Conservation (phyloP, 2,797 vertebrate species). For the Caiman crocodilus region DNA sequence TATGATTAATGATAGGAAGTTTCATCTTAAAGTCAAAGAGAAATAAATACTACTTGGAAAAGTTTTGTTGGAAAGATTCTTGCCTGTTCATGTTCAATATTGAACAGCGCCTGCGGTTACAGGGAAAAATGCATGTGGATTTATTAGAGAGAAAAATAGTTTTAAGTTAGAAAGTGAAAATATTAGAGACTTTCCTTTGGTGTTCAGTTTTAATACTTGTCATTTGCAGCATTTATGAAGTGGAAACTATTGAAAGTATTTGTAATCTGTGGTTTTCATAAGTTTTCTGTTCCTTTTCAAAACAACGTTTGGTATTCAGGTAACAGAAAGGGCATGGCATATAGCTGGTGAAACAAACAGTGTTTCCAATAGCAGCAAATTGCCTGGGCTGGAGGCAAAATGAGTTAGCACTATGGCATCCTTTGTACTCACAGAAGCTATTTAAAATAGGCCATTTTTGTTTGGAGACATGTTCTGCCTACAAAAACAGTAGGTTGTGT, state of each 20-base stretch:
- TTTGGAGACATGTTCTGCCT: background rate
- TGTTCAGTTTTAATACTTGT: background rate
- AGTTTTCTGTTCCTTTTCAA: background rate
- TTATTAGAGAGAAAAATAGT: conserved; percentile 21
- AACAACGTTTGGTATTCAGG: background rate
- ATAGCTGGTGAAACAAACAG: conserved; percentile 4
- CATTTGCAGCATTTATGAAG: conserved; percentile 1
- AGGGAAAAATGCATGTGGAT: conserved; percentile 36
- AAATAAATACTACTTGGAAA: conserved; percentile 12
- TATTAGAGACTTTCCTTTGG: background rate
- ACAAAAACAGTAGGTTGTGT: background rate
- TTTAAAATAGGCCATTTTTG: conserved; percentile 13
- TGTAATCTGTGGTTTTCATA: background rate
- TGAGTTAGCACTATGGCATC: background rate
- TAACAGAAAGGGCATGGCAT: background rate
- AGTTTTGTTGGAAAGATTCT: background rate
- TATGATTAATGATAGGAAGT: conserved; percentile 23
- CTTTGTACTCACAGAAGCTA: conserved; percentile 34
- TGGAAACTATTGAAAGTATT: background rate
- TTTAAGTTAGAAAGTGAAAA: background rate
- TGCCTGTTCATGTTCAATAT: conserved; percentile 50
- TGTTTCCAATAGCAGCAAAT: background rate
- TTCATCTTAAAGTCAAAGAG: conserved; percentile 62
- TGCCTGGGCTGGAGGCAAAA: conserved; percentile 31
- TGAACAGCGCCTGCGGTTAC: conserved; percentile 37